Base-by-base conservation (phyloP, 2,888 invertebrate species). In the Liopterus haemorrhoidalis region DNA sequence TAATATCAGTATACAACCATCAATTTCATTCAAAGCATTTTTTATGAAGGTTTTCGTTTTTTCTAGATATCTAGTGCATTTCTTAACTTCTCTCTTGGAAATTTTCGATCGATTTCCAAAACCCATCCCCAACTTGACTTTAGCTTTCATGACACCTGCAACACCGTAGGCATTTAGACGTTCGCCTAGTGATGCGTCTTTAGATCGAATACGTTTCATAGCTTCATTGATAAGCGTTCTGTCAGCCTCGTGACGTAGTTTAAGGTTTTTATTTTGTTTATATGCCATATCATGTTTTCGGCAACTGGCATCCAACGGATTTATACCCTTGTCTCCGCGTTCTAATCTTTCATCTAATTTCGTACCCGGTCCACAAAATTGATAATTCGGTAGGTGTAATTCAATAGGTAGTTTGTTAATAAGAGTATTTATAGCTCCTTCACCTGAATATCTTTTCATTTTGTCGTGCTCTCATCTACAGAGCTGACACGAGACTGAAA, bases 201-300 rank as follows among this genome's bases (percentile, higher is more conserved):
- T 41, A 5, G 56, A 44, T n/a, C 32, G 24, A 16, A 53, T 48
- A 14, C 52, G 48, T 33, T 53, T 18, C 49, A 15, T 46, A 15
- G 55, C 60, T 52, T 52, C 1, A 60, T 56, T 49, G 57, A 57
- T 19, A 61, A 48, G 41, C 9, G n/a, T 16, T 8, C 14, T 16
- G 24, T 48, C 48, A 6, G 41, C 48, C 18, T 24, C 33, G 12
- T 50, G 49, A 9, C 48, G 12, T 15, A 15, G n/a, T 15, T 5
- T n/a, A 11, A 32, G 12, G 11, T 47, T 38, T 49, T 46, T 49
- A 32, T 31, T 4, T 9, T 37, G n/a, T n/a, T n/a, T n/a, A n/a
- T 54, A 54, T 2, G 51, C 53, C 3, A 52, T 54, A 45, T 54
- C 53, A 41, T 52, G 54, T 4, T 50, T 28, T 16, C 50, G 51